Conservation (phyloP, 1,140 invertebrate species). For the Paralvinella palmiformis region DNA sequence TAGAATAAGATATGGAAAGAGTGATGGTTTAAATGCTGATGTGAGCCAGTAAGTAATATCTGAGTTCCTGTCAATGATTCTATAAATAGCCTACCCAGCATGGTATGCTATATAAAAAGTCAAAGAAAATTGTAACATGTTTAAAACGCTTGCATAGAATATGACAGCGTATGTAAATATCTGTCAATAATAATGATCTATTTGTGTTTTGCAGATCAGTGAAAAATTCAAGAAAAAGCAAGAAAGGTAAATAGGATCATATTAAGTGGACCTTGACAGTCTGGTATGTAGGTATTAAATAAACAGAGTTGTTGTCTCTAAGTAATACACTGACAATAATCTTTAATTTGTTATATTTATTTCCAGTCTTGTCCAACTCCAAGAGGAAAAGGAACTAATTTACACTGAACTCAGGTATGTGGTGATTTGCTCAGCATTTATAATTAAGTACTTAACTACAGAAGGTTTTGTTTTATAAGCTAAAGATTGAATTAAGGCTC, state of each 20-base stretch:
- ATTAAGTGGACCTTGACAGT: background rate
- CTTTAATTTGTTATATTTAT: conserved; percentile 6
- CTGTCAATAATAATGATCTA: no score
- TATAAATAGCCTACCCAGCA: background rate
- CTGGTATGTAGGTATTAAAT: background rate
- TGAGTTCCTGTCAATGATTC: no score
- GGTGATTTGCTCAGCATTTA: no score
- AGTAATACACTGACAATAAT: background rate
- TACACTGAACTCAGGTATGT: conserved; percentile 31
- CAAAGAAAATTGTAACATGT: no score
- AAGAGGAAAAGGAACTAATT: conserved; percentile 47
- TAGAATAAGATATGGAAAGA: no score
- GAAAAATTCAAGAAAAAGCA: conserved; percentile 52
- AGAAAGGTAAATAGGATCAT: conserved; percentile 46
- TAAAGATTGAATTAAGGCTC: no score
- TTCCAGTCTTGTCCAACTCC: conserved; percentile 43
- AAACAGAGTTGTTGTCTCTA: background rate
- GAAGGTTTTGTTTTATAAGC: no score
- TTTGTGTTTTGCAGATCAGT: conserved; percentile 30
- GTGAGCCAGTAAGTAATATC: no score
- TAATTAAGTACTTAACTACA: no score
- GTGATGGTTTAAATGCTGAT: no score
- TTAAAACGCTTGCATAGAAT: no score
- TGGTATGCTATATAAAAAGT: background rate
- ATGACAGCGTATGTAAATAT: no score